Evolutionary conservation across 2,797 vertebrate species (phyloP).

Genomic region (Acanthopagrus latus): DNA sequence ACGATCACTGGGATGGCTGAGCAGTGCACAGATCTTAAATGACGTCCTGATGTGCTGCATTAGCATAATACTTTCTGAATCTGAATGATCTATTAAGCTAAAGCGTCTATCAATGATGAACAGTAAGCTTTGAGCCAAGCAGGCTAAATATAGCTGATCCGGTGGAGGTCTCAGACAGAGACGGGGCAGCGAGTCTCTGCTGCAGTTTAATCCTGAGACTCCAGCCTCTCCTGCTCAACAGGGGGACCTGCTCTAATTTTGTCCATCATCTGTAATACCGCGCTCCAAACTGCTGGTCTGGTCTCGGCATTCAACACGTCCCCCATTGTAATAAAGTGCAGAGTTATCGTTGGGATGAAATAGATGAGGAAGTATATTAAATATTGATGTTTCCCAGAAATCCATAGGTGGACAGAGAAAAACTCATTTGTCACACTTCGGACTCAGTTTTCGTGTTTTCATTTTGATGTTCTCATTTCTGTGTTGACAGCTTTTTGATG

Average conservation of each 20-base stretch:
- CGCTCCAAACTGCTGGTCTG: slow-evolving; percentile 13
- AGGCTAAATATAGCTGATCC: slow-evolving; percentile 79
- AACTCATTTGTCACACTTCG: background rate
- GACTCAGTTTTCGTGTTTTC: background rate
- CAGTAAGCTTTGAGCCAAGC: slow-evolving; percentile 42
- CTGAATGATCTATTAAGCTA: slow-evolving; percentile 65
- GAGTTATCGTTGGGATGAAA: slow-evolving; percentile 28
- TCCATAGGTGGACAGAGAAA: background rate
- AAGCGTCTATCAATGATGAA: slow-evolving; percentile 63
- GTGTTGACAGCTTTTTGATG: background rate
- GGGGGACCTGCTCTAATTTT: slow-evolving; percentile 50
- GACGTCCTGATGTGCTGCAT: slow-evolving; percentile 63
- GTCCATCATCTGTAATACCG: slow-evolving; percentile 36
- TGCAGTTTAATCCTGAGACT: slow-evolving; percentile 65
- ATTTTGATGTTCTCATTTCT: background rate
- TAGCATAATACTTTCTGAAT: slow-evolving; percentile 65
- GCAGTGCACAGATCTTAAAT: slow-evolving; percentile 50
- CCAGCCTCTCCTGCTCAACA: slow-evolving; percentile 46
- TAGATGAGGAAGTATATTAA: slow-evolving; percentile 20
- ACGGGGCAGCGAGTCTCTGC: slow-evolving; percentile 51
- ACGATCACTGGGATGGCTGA: slow-evolving; percentile 45
- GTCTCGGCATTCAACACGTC: slow-evolving; percentile 7
- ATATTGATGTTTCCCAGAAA: slow-evolving; percentile 20
- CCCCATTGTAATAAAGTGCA: slow-evolving; percentile 22
- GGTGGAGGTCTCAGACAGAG: slow-evolving; percentile 72